Percentiles rank a stretch among this genome's conserved stretches.
Conservation (phyloP, 2,888 invertebrate species). For the Diarsia mendica region DNA sequence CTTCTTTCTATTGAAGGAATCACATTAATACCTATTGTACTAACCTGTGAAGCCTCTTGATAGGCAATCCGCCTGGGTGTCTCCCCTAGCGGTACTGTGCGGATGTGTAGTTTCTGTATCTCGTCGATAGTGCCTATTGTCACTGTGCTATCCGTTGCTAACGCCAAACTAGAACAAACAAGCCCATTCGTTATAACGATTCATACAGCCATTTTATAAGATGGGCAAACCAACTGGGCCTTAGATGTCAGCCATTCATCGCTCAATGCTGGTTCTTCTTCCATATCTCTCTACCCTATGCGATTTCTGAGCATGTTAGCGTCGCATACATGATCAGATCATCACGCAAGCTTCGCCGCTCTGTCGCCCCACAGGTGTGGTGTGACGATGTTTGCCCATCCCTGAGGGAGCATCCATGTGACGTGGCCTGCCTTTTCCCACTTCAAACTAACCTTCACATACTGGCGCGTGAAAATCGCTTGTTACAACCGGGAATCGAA, state of each 20-base stretch:
- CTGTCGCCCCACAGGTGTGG: too few relatives aligned
- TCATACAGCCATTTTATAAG: not conserved
- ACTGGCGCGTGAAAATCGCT: too few relatives aligned
- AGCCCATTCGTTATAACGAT: not conserved
- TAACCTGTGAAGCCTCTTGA: constrained; percentile 96
- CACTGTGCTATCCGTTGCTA: constrained; percentile 96
- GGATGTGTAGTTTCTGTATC: constrained; percentile 99
- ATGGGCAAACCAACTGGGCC: not conserved
- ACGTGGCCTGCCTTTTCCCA: too few relatives aligned
- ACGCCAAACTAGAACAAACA: constrained; percentile 91
- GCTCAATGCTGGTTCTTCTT: too few relatives aligned
- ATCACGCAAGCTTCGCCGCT: too few relatives aligned
- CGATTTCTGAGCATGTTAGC: too few relatives aligned
- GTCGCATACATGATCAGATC: too few relatives aligned
- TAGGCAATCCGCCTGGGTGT: constrained; percentile 98
- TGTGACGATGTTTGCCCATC: too few relatives aligned
- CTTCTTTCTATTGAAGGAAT: not conserved
- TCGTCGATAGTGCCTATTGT: constrained; percentile 99
- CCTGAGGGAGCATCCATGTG: too few relatives aligned
- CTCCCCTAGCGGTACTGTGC: constrained; percentile 98
- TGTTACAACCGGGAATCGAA: too few relatives aligned
- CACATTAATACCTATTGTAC: not conserved
- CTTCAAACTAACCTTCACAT: too few relatives aligned
- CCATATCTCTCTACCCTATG: too few relatives aligned
- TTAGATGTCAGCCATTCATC: not conserved